Evolutionary conservation across 1,140 invertebrate genomes (phyloP).

Genomic region (Propsilocerus akamusi): DNA sequence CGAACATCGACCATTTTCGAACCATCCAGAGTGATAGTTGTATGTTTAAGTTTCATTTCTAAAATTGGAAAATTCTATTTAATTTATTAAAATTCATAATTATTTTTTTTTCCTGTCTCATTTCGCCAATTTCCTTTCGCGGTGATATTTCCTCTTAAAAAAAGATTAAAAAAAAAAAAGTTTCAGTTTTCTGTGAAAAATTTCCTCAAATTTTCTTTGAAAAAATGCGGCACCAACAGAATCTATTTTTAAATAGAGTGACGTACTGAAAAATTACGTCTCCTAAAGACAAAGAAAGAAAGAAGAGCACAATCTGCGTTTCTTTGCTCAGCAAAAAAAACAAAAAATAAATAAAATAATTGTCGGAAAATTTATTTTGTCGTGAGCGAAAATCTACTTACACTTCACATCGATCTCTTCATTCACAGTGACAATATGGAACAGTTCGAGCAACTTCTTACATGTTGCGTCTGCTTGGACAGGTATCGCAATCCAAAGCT

Average conservation of each 20-base stretch:
- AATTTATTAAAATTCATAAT: no score
- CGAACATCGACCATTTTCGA: no score
- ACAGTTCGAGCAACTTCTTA: constrained; percentile 93
- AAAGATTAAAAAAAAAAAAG: not conserved
- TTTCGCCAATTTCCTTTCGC: not conserved
- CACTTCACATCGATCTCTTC: not conserved
- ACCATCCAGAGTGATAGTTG: no score
- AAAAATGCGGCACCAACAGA: not conserved
- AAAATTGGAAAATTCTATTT: no score
- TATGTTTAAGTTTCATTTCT: no score
- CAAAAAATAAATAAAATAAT: not conserved
- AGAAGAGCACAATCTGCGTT: no score
- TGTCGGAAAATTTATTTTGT: not conserved
- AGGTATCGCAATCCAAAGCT: constrained; percentile 92
- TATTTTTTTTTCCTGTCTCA: no score
- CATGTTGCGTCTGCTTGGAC: constrained; percentile 95
- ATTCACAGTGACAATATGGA: constrained; percentile 40
- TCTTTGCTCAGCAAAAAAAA: no score
- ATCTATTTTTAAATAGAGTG: constrained; percentile 2
- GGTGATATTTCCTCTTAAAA: not conserved
- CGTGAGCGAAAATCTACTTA: not conserved
- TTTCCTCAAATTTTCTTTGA: not conserved
- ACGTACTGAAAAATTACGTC: constrained; percentile 2
- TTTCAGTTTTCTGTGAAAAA: constrained; percentile 1
- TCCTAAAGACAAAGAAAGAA: constrained; percentile 2